Evolutionary conservation across 2,113 vertebrate genomes (phyloP), one percentile per base, ranked within the genome.

Genomic region (Tachysurus vachellii): DNA sequence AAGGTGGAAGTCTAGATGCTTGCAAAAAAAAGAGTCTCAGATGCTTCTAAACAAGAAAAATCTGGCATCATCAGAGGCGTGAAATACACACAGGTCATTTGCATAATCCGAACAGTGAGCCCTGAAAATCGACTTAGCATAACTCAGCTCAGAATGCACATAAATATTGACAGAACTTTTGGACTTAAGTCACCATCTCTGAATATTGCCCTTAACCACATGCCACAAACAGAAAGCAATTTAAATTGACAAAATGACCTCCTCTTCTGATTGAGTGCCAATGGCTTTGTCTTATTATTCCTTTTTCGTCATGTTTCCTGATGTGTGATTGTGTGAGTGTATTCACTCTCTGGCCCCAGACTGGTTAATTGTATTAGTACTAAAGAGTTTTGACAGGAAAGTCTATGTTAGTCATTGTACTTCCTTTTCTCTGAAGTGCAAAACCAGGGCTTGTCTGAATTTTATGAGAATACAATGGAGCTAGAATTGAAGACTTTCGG

Each of bases 291-390:
- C 68, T 88, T 77, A n/a, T 71, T 85, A 77, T 75, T 70, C 76
- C 89, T 85, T 28, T 59, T 76, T 42, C 83, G 59, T 77, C 31
- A n/a, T 26, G 8, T 84, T 89, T 91, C 17, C 68, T 71, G 8
- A n/a, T 73, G 88, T 83, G 85, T 91, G 82, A 92, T 91, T 90
- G 84, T 66, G 81, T 9, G 47, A 50, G 47, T 50, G 85, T 85
- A 68, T 86, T 92, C 71, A 77, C 77, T 59, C 83, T 89, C 83
- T 85, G 56, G 82, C 61, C 84, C 85, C 71, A 87, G 79, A 83
- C 82, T 85, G 56, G 87, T 88, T 90, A 91, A 90, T 92, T 86
- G 84, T 82, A 56, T 92, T 92, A 90, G 89, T 91, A 91, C 90
- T 91, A 85, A 86, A 90, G 87, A 57, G 28, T 85, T 87, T 80